These are phyloP conservation scores for Panagrolaimus sp. DNA, from an alignment of 1,140 invertebrate genomes.

Conservation along the genomic window DNA sequence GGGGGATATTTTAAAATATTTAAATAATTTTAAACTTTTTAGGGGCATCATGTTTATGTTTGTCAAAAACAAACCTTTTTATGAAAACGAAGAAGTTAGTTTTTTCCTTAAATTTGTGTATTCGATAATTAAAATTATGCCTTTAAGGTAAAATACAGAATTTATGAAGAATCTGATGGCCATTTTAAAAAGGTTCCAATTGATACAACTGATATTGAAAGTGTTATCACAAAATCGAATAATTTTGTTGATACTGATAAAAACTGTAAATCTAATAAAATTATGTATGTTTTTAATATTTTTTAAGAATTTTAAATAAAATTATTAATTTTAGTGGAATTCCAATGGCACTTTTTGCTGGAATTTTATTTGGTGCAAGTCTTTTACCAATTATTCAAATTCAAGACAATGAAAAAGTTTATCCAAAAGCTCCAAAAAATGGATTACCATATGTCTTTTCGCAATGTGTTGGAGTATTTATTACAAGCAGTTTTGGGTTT, in stretches of 20 bases:
- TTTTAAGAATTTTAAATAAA: neutral
- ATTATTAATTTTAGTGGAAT: slow-evolving; percentile 26
- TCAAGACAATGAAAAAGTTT: slow-evolving; percentile 30
- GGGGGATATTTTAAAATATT: slow-evolving; percentile 30
- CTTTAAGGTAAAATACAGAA: neutral
- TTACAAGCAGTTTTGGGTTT: slow-evolving; percentile 31
- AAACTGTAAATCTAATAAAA: neutral
- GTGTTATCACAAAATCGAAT: neutral
- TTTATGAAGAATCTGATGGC: neutral
- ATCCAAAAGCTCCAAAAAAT: slow-evolving; percentile 16
- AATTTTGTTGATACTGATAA: no score
- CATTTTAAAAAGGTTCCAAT: neutral
- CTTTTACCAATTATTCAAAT: slow-evolving; percentile 33
- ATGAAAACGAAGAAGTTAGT: neutral
- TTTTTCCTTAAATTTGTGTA: no score
- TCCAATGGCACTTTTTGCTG: slow-evolving; percentile 30
- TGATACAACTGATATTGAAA: neutral
- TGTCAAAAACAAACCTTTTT: slow-evolving; percentile 3
- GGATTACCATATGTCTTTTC: slow-evolving; percentile 40
- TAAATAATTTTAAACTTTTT: neutral
- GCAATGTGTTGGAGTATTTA: slow-evolving; percentile 42
- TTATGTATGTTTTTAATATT: neutral
- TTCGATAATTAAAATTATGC: neutral
- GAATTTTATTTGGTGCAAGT: slow-evolving; percentile 36
- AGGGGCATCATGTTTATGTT: neutral